phyloP scores from a whole-genome alignment of 2,888 invertebrate genomes.

The Linnaemya vulpina region DNA sequence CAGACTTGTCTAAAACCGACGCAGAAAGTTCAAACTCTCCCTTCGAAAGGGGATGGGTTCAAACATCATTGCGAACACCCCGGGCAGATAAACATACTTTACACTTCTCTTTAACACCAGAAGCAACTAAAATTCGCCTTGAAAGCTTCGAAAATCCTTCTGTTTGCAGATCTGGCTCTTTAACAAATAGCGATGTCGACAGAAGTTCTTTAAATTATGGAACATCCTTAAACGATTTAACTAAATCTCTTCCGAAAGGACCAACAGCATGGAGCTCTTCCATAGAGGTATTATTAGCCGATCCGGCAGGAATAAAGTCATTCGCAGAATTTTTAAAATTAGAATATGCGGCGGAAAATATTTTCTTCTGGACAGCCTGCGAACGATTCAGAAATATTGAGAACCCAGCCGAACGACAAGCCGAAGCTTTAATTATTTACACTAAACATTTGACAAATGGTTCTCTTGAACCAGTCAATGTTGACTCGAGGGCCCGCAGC shows the following conservation, averaged over 20 bases:
- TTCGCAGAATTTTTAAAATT: slow-evolving; percentile 97
- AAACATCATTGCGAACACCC: slow-evolving; percentile 86
- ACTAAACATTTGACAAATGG: slow-evolving; percentile 92
- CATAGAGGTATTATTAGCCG: slow-evolving; percentile 94
- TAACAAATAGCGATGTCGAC: slow-evolving; percentile 82
- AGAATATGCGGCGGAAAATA: slow-evolving; percentile 99
- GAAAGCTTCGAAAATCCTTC: slow-evolving; percentile 21
- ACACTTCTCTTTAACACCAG: slow-evolving; percentile 77
- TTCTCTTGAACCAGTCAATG: slow-evolving; percentile 97
- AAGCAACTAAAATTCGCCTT: slow-evolving; percentile 39
- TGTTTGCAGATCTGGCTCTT: slow-evolving; percentile 55
- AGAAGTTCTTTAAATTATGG: slow-evolving; percentile 44
- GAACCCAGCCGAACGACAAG: slow-evolving; percentile 84
- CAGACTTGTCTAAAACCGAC: slow-evolving; percentile 79
- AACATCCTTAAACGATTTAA: slow-evolving; percentile 42
- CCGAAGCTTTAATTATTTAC: slow-evolving; percentile 92
- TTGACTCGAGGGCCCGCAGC: slow-evolving; percentile 94
- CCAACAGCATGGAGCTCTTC: slow-evolving; percentile 93
- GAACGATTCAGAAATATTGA: slow-evolving; percentile 90
- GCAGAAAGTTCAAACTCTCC: slow-evolving; percentile 80
- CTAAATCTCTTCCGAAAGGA: slow-evolving; percentile 75
- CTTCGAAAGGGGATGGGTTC: slow-evolving; percentile 84
- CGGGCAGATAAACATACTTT: slow-evolving; percentile 85
- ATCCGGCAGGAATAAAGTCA: slow-evolving; percentile 93
- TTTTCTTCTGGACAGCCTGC: slow-evolving; percentile 98